Evolutionary conservation across 2,888 invertebrate genomes (phyloP), one percentile per base, ranked within the genome.

Genomic region (Cephalotes varians): DNA sequence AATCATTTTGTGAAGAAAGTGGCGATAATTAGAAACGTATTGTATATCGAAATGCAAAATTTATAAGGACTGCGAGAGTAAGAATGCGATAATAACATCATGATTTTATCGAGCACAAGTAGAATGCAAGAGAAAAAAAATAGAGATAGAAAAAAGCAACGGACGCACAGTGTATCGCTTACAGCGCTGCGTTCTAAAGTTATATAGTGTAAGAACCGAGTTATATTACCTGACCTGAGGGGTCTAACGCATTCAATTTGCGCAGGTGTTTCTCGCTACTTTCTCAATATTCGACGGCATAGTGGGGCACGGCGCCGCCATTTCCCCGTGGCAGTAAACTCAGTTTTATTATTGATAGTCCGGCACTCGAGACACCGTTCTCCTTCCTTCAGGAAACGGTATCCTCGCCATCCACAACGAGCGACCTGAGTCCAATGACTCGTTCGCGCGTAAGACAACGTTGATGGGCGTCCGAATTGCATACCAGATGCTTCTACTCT

Each of bases 311-410:
- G 44, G 44, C 62, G 67, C 47, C 47, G 80, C 84, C 80, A 84
- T 88, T 79, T 88, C 81, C 85, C 77, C 73, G 64, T 71, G 80
- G 83, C 79, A 85, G 87, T 88, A 91, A 91, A 91, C 87, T 86
- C 85, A 74, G 62, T 92, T 91, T 92, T 90, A 90, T 91, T 91
- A 91, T 91, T 90, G 90, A 91, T 88, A 86, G 84, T 81, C 79
- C 64, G 54, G 60, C 81, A 77, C 67, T 83, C 62, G 58, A 77
- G 84, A 80, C 73, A 82, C 65, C 79, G 69, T 74, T 56, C 73
- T 51, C 28, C 84, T 82, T 64, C 65, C 58, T 34, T 54, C 25
- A 15, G 60, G 56, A 82, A 64, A 73, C 60, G 51, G 54, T 51
- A 37, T 44, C 56, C 71, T 49, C 40, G 40, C 56, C 34, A n/a